Conservation (phyloP, 2,113 vertebrate genomes). For the Peucedramus taeniatus region DNA sequence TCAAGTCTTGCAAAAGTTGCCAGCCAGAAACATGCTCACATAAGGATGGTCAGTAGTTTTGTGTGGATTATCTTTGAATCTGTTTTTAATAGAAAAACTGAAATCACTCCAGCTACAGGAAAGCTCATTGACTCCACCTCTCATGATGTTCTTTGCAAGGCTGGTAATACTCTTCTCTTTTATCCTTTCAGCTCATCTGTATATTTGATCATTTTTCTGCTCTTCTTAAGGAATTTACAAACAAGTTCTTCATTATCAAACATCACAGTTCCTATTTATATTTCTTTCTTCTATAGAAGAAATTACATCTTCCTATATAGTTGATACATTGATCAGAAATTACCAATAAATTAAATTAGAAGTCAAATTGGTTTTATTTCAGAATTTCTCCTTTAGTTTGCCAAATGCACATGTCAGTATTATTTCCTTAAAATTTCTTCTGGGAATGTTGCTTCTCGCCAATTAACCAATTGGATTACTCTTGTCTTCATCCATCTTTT, state of each 20-base stretch:
- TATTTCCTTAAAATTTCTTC: not conserved
- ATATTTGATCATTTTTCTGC: not conserved
- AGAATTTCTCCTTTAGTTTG: not conserved
- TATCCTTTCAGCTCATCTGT: not conserved
- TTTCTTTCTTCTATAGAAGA: not conserved
- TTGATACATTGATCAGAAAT: not conserved
- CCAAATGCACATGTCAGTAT: not conserved
- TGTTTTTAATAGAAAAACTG: not conserved
- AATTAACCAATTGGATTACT: not conserved
- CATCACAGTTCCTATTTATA: not conserved
- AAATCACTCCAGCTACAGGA: not conserved
- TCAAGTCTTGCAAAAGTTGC: not conserved
- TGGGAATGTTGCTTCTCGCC: not conserved
- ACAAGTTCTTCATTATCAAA: not conserved
- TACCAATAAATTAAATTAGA: not conserved
- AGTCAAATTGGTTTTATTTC: not conserved
- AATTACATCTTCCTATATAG: not conserved
- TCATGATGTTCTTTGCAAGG: not conserved
- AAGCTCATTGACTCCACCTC: not conserved
- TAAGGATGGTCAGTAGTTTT: not conserved
- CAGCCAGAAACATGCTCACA: not conserved
- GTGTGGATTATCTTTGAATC: not conserved
- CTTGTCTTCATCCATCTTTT: not conserved
- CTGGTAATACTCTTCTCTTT: not conserved
- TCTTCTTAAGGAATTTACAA: not conserved